Percentiles rank a stretch among this genome's conserved stretches.
Evolutionary conservation across 2,797 vertebrate species (phyloP).

Genomic region (Clarias laeviceps): DNA sequence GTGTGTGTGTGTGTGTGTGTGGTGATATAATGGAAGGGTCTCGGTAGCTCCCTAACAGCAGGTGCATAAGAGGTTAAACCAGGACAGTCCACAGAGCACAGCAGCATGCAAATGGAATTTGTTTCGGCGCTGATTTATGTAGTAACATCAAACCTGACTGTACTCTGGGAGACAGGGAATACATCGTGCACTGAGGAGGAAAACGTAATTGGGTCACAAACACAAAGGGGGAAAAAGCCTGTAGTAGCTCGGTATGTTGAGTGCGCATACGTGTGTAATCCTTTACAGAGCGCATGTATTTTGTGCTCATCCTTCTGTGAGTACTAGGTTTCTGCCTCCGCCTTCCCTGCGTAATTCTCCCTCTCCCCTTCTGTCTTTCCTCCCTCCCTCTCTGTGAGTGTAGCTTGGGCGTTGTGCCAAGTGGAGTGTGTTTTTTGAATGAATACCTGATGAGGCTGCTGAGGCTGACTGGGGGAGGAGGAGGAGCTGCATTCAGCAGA

Average conservation of each 20-base stretch:
- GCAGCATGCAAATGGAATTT: slow-evolving; percentile 30
- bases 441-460: slow-evolving; percentile 94
- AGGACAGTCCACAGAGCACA: slow-evolving; percentile 25
- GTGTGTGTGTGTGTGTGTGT: neutral
- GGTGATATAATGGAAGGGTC: neutral
- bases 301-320: slow-evolving; percentile 49
- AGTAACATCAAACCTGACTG: slow-evolving; percentile 17
- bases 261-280: neutral
- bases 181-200: slow-evolving; percentile 21
- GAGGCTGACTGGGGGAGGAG: slow-evolving; percentile 81
- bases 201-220: slow-evolving; percentile 32
- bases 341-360: slow-evolving; percentile 59
- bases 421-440: slow-evolving; percentile 86
- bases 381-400: slow-evolving; percentile 65
- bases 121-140: slow-evolving; percentile 31
- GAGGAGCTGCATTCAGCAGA: slow-evolving; percentile 75
- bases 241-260: neutral
- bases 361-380: slow-evolving; percentile 52
- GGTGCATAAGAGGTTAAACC: slow-evolving; percentile 39
- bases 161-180: slow-evolving; percentile 5
- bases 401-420: slow-evolving; percentile 80
- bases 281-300: slow-evolving; percentile 26
- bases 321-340: slow-evolving; percentile 64
- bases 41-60: slow-evolving; percentile 8
- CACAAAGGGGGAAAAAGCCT: neutral